Percentiles rank a stretch among this genome's conserved stretches.
These are phyloP conservation scores for Chelonus formosanus DNA, from an alignment of 2,888 invertebrate species.

Conservation along the genomic window DNA sequence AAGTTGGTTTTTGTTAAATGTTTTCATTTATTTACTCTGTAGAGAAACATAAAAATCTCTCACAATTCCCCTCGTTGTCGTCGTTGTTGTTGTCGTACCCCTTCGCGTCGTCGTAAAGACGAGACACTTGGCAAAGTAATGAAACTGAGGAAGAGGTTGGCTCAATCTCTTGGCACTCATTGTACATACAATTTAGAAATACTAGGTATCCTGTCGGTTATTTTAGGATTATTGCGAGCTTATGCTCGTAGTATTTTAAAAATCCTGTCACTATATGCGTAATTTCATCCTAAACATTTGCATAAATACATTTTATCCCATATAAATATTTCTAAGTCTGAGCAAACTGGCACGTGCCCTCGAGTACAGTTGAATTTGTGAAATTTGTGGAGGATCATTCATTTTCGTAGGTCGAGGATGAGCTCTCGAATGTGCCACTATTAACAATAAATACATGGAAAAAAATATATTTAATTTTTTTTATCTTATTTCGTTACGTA, in stretches of 20 bases:
- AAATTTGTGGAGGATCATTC: no score
- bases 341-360: no score
- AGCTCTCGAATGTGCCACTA: no score
- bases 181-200: conserved; percentile 51
- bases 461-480: no score
- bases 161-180: conserved; percentile 49
- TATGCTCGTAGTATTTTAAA: conserved; percentile 18
- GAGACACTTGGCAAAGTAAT: conserved; percentile 37
- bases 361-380: no score
- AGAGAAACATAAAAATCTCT: not conserved
- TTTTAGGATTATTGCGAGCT: conserved; percentile 39
- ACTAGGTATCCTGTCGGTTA: conserved; percentile 37
- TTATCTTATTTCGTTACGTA: no score
- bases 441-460: no score
- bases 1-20: conserved; percentile 41
- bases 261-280: not conserved
- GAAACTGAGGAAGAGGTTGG: conserved; percentile 25
- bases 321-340: no score
- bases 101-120: conserved; percentile 25
- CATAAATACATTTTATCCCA: no score
- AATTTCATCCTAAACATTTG: no score
- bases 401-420: no score
- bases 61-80: not conserved
- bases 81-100: conserved; percentile 27
- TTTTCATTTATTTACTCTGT: conserved; percentile 8